Conservation (phyloP, 2,888 invertebrate species). For the Epirrhoe tristata region DNA sequence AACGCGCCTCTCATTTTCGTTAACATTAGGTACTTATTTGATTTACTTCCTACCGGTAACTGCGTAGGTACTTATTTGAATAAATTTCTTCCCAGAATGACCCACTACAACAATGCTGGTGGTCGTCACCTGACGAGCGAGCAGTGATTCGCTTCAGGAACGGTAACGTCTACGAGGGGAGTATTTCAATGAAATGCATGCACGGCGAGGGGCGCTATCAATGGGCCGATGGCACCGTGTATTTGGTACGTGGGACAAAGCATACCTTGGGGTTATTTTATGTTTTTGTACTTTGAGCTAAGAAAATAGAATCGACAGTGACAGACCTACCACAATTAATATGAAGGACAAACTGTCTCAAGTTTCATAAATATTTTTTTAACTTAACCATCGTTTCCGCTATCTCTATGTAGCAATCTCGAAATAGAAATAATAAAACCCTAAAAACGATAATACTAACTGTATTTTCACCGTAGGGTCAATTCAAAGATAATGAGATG, state of each 20-base stretch:
- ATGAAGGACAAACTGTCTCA: too few relatives aligned
- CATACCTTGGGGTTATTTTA: slow-evolving; percentile 6
- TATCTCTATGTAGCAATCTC: too few relatives aligned
- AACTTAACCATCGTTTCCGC: too few relatives aligned
- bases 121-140: slow-evolving; percentile 72
- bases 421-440: too few relatives aligned
- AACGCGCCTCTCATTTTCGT: slow-evolving; percentile 1
- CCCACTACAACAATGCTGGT: slow-evolving; percentile 57
- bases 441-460: neutral
- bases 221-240: slow-evolving; percentile 86
- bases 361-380: neutral
- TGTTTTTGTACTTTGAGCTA: slow-evolving; percentile 1
- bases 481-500: slow-evolving; percentile 84
- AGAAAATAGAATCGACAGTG: slow-evolving; percentile 2
- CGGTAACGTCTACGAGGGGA: slow-evolving; percentile 85
- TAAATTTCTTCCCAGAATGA: slow-evolving; percentile 49
- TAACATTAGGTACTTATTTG: neutral
- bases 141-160: slow-evolving; percentile 83
- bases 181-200: slow-evolving; percentile 83
- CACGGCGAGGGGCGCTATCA: slow-evolving; percentile 84
- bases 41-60: neutral
- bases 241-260: slow-evolving; percentile 64
- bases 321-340: neutral
- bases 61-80: neutral
- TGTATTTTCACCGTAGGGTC: slow-evolving; percentile 73